Base-by-base conservation (phyloP, 2,888 invertebrate species). In the Drosophila nr. fundita region DNA sequence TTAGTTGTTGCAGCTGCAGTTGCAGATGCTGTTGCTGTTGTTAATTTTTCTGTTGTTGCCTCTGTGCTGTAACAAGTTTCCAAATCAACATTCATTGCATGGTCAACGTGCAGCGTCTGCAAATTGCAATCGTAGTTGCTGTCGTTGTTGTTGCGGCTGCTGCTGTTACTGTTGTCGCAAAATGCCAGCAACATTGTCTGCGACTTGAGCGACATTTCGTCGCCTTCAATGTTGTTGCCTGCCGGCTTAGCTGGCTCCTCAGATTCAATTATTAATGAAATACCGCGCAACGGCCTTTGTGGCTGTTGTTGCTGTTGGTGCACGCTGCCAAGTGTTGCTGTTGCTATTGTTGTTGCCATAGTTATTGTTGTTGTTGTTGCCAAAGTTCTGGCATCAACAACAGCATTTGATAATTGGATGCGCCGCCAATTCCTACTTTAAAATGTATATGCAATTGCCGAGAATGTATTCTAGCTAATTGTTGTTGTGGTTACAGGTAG, bases 231-330 rank as follows among this genome's bases (percentile, higher is more conserved):
- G 75, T 77, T 76, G 66, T 32, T 78, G 72, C 27, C 61, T 62
- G 54, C 49, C 61, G 78, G 52, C 61, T 76, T 59, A 15, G 63
- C 38, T 76, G 60, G 29, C 38, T 57, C 63, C 63, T 80, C 83
- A 67, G 89, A 73, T 87, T 83, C 82, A 76, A 89, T 85, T 82
- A 85, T 84, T 87, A 85, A 89, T 63, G 89, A 87, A 84, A 84
- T 86, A 76, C 89, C 84, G 83, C 83, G 81, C 73, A 84, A 66
- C 63, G 89, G 89, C 83, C 70, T 82, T 71, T 78, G 83, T 50
- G 65, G 66, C 24, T 81, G 64, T 11, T 73, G 61, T 50, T 65
- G 68, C 52, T 80, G 73, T 34, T 54, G 62, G 18, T 73, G 54
- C 50, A 45, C 21, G 21, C 45, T 45, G 21, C 7, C 45, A 45